Base-by-base conservation (phyloP, 1,140 invertebrate genomes). In the Cheumatopsyche charites region DNA sequence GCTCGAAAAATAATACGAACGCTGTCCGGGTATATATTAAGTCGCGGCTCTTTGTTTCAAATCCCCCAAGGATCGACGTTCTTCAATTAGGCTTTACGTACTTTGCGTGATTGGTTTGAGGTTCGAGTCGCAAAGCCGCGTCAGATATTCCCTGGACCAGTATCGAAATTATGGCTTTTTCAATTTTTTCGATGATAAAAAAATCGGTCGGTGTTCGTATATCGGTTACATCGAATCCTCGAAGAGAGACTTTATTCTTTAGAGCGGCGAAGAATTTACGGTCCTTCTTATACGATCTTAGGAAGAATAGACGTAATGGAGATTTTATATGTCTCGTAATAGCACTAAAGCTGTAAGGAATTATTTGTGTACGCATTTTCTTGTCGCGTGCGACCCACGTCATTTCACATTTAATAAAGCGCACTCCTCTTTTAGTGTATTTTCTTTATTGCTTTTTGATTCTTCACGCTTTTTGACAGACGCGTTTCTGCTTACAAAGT, bases 61-160 rank as follows among this genome's bases (percentile, higher is more conserved):
- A 58, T 58, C 55, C 55, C 47, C 55, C 55, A 58, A 58, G 55
- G 55, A 58, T 58, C 19, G 55, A 58, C 55, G 55, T 58, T 58
- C 55, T 58, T 58, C 55, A 58, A 58, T 58, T 58, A 58, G 55
- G 55, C 55, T 58, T 58, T 58, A 58, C 55, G 55, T 58, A 58
- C 55, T 58, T 58, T 58, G 13, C 55, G 55, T 58, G 55, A 58
- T 58, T 58, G 55, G 55, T 58, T 58, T 58, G 55, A 25, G 55
- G 55, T 58, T 58, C 21, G 25, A 17, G 55, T 58, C 55, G 25
- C 55, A 58, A 58, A 58, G 55, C 55, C 55, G 19, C 55, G 21
- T 25, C 19, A 23, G 55, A 58, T 58, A 58, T 58, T 58, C 21
- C 2, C 29, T n/a, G 55, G 21, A 1, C 55, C 11, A 11, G 21